Conservation (phyloP, 2,797 vertebrate genomes). For the Pipistrellus kuhlii region DNA sequence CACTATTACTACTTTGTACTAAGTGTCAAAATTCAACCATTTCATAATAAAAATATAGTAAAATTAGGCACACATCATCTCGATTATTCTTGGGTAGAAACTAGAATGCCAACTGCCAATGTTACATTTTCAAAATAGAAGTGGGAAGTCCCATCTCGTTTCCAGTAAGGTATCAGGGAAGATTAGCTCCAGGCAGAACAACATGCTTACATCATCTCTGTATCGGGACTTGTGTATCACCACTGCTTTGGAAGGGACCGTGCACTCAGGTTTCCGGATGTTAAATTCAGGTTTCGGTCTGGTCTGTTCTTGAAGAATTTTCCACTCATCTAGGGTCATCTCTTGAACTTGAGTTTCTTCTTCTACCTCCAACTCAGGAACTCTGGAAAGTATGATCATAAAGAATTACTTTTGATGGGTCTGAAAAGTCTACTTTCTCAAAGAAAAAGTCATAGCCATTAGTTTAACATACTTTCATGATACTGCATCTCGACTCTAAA, state of each 20-base stretch:
- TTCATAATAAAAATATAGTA: conserved; percentile 8
- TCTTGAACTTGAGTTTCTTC: conserved; percentile 92
- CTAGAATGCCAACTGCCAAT: not conserved
- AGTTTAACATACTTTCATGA: conserved; percentile 11
- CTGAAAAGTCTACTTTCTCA: conserved; percentile 50
- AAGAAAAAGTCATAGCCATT: conserved; percentile 42
- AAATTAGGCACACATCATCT: not conserved
- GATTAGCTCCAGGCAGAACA: conserved; percentile 59
- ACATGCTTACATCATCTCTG: conserved; percentile 89
- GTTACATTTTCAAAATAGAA: conserved; percentile 20
- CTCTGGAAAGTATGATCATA: conserved; percentile 83
- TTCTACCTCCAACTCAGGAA: conserved; percentile 84
- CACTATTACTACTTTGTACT: not conserved
- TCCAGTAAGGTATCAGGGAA: conserved; percentile 42
- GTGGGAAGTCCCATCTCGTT: conserved; percentile 22
- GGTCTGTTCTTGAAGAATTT: conserved; percentile 92
- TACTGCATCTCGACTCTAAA: not conserved
- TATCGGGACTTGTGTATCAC: conserved; percentile 97
- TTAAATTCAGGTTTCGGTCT: conserved; percentile 95
- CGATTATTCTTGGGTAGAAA: conserved; percentile 4
- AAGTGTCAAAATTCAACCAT: not conserved
- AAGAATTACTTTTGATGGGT: conserved; percentile 74
- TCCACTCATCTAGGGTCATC: conserved; percentile 98
- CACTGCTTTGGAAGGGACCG: conserved; percentile 95
- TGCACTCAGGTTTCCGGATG: conserved; percentile 93